These are phyloP conservation scores for Perognathus longimembris DNA, from an alignment of 2,113 vertebrate genomes.

Conservation along the genomic window DNA sequence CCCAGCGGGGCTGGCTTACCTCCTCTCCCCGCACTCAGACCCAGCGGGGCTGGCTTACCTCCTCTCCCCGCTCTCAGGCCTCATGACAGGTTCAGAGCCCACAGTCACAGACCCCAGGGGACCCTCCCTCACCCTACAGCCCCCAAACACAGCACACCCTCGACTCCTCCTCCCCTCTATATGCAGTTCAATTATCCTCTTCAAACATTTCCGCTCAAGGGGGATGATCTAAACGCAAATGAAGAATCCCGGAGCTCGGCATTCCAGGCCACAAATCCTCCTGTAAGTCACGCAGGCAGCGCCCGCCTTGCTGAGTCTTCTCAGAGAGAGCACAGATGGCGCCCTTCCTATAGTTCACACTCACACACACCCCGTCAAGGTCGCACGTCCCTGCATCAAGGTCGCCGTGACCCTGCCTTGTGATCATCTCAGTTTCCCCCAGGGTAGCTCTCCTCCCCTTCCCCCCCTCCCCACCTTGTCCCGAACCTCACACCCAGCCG, in stretches of 20 bases:
- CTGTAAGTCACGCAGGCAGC: slow-evolving; percentile 52
- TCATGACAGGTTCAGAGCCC: too few relatives aligned
- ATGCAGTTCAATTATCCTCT: slow-evolving; percentile 56
- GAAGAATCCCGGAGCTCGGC: slow-evolving; percentile 53
- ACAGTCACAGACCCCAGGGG: neutral
- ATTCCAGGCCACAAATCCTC: neutral
- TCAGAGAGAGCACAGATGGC: neutral
- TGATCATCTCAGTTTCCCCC: neutral
- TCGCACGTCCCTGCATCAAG: neutral
- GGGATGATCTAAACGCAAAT: slow-evolving; percentile 62
- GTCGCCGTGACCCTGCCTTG: too few relatives aligned
- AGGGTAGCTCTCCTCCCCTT: neutral
- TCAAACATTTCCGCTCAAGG: slow-evolving; percentile 68
- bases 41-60: too few relatives aligned
- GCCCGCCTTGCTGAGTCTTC: neutral
- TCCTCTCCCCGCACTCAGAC: too few relatives aligned
- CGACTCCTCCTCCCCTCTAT: neutral
- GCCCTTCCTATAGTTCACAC: too few relatives aligned
- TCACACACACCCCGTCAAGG: neutral
- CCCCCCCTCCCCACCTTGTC: neutral
- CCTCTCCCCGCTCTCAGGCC: too few relatives aligned
- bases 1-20: too few relatives aligned
- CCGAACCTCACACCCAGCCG: neutral
- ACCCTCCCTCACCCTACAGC: neutral
- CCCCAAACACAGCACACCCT: neutral